Evolutionary conservation across 2,113 vertebrate species (phyloP), one percentile per base, ranked within the genome.

Genomic region (Prunella himalayana): DNA sequence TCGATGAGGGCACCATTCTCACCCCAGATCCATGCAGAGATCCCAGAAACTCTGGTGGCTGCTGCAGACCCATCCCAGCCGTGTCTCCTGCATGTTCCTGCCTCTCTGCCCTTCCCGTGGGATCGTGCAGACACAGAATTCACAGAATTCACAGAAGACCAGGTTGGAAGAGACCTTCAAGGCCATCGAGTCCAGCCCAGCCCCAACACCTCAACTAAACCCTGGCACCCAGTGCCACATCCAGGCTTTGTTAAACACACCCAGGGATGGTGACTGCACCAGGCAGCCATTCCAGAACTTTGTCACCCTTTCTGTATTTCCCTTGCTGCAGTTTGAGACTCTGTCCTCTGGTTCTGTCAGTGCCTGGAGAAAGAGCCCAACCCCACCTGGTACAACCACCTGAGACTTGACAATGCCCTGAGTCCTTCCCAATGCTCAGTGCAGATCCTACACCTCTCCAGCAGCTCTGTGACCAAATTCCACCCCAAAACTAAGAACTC

Each of bases 361-460:
- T 33, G 30, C 7, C 31, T 56, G 54, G 31, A 56, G 54, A 56
- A 9, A 33, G 54, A 56, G 31, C 8, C 54, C 54, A 56, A 6
- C 31, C 33, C 9, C 54, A 57, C 1, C 9, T 0, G 1, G 4
- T 6, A 20, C 30, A 33, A 3, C 11, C 30, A 54, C 30, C 13
- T 0, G 4, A n/a, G 9, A 4, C 13, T 45, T 59, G 24, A 27
- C 17, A 33, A 23, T n/a, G n/a, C 31, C 9, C 14, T 0, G 0
- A 53, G 25, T 28, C 44, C 39, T 68, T 50, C 69, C 33, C 45
- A 7, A 20, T 0, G 1, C 54, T 23, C 56, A 14, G 5, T 0
- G 20, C 35, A 27, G 31, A 56, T 13, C 78, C 42, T 11, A 3
- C 4, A 0, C 25, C 28, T 69, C n/a, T 63, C 25, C 70, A 59